Evolutionary conservation across 2,797 vertebrate species (phyloP).

Genomic region (Lithobates sylvaticus): DNA sequence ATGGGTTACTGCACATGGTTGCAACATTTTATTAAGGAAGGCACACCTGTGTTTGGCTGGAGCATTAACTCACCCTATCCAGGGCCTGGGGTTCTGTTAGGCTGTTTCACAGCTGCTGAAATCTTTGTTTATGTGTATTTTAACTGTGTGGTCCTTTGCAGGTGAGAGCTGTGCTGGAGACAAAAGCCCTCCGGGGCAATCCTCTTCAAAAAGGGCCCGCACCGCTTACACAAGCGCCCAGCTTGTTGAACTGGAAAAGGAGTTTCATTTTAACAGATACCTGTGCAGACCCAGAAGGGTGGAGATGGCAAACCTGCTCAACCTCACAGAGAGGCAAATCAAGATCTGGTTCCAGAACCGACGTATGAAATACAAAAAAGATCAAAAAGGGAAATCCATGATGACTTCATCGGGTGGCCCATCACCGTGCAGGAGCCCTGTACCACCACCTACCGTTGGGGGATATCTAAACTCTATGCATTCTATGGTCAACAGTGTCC

Average conservation of each 20-base stretch:
- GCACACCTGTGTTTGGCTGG: not conserved
- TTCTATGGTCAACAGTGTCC: constrained; percentile 94
- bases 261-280: constrained; percentile 99
- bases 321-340: constrained; percentile 98
- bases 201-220: constrained; percentile 93
- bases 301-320: constrained; percentile 98
- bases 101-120: not conserved
- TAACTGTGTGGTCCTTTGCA: constrained; percentile 81
- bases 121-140: constrained; percentile 15
- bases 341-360: constrained; percentile 99
- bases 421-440: constrained; percentile 91
- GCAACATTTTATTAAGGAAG: not conserved
- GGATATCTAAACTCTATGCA: constrained; percentile 97
- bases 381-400: constrained; percentile 96
- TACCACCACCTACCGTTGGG: constrained; percentile 80
- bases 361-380: constrained; percentile 99
- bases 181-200: constrained; percentile 93
- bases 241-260: constrained; percentile 99
- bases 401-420: constrained; percentile 95
- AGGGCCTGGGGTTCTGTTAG: not conserved
- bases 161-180: constrained; percentile 96
- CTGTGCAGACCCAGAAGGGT: constrained; percentile 94
- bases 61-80: not conserved
- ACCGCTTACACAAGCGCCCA: constrained; percentile 98
- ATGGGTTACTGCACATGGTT: not conserved